These are phyloP conservation scores for Hirtodrosophila cameraria DNA, from an alignment of 2,888 invertebrate genomes.

Conservation along the genomic window DNA sequence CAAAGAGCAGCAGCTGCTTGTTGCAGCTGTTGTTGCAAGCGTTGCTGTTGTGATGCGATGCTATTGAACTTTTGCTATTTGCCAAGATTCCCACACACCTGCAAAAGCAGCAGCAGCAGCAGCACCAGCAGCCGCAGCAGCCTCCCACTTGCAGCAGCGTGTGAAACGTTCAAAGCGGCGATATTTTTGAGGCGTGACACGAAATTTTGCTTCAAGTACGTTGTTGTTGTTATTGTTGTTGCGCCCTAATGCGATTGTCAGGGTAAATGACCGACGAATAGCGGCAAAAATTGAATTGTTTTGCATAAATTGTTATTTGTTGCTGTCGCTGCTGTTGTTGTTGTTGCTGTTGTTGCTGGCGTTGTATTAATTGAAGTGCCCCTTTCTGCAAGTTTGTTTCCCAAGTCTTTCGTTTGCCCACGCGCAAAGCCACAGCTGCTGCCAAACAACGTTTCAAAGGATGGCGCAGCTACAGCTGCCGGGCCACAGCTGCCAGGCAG, in stretches of 20 bases:
- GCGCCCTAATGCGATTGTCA: slow-evolving; percentile 54
- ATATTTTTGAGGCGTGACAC: slow-evolving; percentile 73
- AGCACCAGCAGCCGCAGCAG: slow-evolving; percentile 20
- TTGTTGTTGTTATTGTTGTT: slow-evolving; percentile 35
- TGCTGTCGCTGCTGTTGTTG: neutral
- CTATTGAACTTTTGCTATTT: slow-evolving; percentile 79
- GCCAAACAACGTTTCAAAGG: slow-evolving; percentile 3
- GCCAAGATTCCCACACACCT: slow-evolving; percentile 79
- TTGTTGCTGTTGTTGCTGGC: slow-evolving; percentile 3
- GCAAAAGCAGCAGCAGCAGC: slow-evolving; percentile 27
- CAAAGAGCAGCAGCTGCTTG: slow-evolving; percentile 16
- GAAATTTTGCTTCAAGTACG: slow-evolving; percentile 74
- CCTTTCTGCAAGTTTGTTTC: slow-evolving; percentile 71
- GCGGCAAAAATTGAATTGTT: slow-evolving; percentile 75
- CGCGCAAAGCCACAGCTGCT: slow-evolving; percentile 62
- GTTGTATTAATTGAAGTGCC: slow-evolving; percentile 56
- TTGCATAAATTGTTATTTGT: slow-evolving; percentile 73
- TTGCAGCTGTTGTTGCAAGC: slow-evolving; percentile 19
- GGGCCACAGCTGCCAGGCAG: slow-evolving; percentile 56
- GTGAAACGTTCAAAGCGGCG: slow-evolving; percentile 59
- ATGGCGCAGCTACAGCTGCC: slow-evolving; percentile 52
- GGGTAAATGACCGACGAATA: slow-evolving; percentile 73
- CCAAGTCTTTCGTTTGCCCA: slow-evolving; percentile 72
- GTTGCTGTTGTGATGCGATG: slow-evolving; percentile 47
- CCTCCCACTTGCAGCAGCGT: slow-evolving; percentile 61